A percentile compares a stretch with the other conserved stretches of the same genome.
Evolutionary conservation across 2,797 vertebrate genomes (phyloP).

Genomic region (Phylloscopus collybita): DNA sequence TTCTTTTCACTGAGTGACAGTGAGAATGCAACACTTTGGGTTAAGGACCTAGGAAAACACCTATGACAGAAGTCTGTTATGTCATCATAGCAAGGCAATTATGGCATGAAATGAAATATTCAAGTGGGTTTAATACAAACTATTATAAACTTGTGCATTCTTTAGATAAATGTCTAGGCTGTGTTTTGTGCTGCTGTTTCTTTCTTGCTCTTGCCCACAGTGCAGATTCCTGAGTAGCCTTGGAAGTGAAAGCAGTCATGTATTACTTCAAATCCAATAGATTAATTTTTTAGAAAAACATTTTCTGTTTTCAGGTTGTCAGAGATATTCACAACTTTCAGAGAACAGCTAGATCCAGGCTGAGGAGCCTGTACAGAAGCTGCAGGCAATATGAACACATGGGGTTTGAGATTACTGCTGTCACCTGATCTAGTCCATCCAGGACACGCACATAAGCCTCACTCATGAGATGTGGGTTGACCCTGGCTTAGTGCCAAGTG

Average conservation of each 20-base stretch:
- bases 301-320: neutral
- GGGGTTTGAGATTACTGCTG: neutral
- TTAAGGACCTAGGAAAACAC: neutral
- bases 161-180: neutral
- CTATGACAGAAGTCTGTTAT: neutral
- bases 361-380: neutral
- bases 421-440: neutral
- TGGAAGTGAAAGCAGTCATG: neutral
- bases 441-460: neutral
- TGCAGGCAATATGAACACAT: neutral
- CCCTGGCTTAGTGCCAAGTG: neutral
- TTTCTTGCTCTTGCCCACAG: neutral
- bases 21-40: neutral
- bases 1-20: neutral
- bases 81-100: neutral
- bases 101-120: neutral
- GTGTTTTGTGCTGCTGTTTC: neutral
- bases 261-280: accelerated
- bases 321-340: neutral
- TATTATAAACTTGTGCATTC: neutral
- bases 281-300: neutral
- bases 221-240: neutral
- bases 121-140: neutral
- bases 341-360: neutral
- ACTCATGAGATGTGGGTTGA: neutral